Evolutionary conservation across 2,113 vertebrate species (phyloP).

Genomic region (Eolophus roseicapilla): DNA sequence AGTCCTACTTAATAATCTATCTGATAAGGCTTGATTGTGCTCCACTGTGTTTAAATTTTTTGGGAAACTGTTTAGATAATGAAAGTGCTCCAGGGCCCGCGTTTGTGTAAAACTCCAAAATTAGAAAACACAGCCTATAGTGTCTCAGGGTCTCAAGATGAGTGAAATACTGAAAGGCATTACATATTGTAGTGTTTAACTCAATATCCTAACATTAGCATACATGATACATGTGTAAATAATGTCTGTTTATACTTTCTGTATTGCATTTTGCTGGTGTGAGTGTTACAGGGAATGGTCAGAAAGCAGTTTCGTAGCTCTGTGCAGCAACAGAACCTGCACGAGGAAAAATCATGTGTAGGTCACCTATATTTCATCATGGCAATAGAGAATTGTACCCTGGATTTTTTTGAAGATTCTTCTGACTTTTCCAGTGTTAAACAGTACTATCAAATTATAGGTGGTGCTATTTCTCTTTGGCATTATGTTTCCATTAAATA

Average conservation of each 20-base stretch:
- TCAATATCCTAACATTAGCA: background rate
- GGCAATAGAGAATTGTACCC: background rate
- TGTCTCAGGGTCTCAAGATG: background rate
- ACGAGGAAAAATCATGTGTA: background rate
- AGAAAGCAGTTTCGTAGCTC: background rate
- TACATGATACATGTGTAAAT: background rate
- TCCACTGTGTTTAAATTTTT: conserved; percentile 52
- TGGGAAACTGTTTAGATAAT: conserved; percentile 44
- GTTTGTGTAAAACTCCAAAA: conserved; percentile 44
- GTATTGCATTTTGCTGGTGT: background rate
- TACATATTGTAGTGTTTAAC: background rate
- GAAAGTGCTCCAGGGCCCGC: background rate
- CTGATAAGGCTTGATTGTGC: conserved; percentile 53
- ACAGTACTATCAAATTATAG: background rate
- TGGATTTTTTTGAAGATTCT: background rate
- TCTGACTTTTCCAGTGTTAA: background rate
- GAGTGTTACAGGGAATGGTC: background rate
- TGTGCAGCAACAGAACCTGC: background rate
- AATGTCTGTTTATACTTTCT: background rate
- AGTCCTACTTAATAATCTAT: conserved; percentile 44
- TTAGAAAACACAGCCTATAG: background rate
- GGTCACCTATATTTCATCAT: background rate
- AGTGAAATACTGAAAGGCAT: background rate
- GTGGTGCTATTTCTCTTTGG: background rate
- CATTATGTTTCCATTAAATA: background rate